Evolutionary conservation across 2,797 vertebrate species (phyloP), one percentile per base, ranked within the genome.

Genomic region (Nothura maculosa): DNA sequence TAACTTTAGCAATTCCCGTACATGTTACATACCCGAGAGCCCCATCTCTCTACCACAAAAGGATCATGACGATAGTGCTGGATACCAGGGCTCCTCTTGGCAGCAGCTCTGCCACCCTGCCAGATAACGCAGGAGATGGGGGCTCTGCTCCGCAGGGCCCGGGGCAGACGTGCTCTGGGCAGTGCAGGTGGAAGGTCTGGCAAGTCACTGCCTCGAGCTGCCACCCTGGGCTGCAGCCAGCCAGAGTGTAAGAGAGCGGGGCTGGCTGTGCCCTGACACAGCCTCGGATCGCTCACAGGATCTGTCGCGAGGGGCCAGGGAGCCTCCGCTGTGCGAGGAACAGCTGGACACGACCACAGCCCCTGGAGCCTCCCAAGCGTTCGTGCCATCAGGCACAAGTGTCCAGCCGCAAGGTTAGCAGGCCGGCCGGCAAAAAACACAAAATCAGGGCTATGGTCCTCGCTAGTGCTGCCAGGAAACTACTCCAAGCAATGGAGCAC

Each of bases 151-250:
- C 82, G 61, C 27, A 94, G 93, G 86, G 89, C 87, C 89, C 93
- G 28, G 88, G 70, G 92, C 83, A 94, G 86, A 96, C 89, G 81
- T 92, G 92, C 32, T 92, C 86, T 92, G 94, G 89, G 92, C 93
- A 77, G 54, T 74, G 81, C 80, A 80, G 79, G 15, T 67, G 60
- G 92, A 95, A 36, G 81, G 57, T 36, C 90, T 80, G 84, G 86
- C 70, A n/a, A 88, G 60, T 87, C 93, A 89, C 80, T 92, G 80
- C 70, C 91, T 95, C 92, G 92, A 64, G 78, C 81, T 87, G 89
- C 52, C 69, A 89, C 61, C 69, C 38, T 75, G 68, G 80, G 58
- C 64, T 77, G 45, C 28, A 75, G 57, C 83, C 87, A 87, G 76
- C 57, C 83, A 54, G 61, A 68, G 82, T 80, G 87, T 90, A 68